Evolutionary conservation across 2,113 vertebrate species (phyloP), one percentile per base, ranked within the genome.

Genomic region (Marmota monax): DNA sequence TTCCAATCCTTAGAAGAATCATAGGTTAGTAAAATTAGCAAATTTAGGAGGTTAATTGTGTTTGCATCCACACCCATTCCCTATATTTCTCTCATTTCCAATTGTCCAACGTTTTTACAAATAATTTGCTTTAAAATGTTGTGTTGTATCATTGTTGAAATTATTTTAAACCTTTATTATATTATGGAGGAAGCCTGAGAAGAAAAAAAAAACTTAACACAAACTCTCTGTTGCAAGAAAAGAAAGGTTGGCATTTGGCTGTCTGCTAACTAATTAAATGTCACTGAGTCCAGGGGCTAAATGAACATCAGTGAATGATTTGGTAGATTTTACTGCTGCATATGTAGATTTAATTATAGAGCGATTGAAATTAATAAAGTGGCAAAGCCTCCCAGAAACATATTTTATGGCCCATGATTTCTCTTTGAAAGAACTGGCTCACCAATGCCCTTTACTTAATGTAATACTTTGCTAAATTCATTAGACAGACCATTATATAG

Each of bases 271-370:
- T 98, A 98, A 98, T 98, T 98, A 98, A 97, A 97, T 96, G 96
- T 97, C 97, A 96, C 89, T 94, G 96, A 96, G 90, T 92, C 98
- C 80, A 92, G 92, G 95, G 96, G 95, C 97, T 96, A 97, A 98
- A 96, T 90, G 58, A 0, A 39, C 84, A 94, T 94, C 80, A 92
- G 90, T 73, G 90, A 92, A 97, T 96, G 92, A 94, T 92, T 91
- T 96, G 95, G 89, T 95, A 90, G 92, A 95, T 96, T 96, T 94
- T 95, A 95, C 92, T 96, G 92, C 92, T 84, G 97, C 97, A 96
- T 98, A 96, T 97, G 96, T 95, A 97, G 93, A 97, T 98, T 98
- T 97, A 98, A 98, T 98, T 98, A 98, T n/a, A 95, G 95, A 84
- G 83, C 77, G 56, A 96, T 76, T 96, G 84, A 90, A 96, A 97